These are phyloP conservation scores for Varanus salvator DNA, from an alignment of 2,113 vertebrate genomes.

Conservation along the genomic window DNA sequence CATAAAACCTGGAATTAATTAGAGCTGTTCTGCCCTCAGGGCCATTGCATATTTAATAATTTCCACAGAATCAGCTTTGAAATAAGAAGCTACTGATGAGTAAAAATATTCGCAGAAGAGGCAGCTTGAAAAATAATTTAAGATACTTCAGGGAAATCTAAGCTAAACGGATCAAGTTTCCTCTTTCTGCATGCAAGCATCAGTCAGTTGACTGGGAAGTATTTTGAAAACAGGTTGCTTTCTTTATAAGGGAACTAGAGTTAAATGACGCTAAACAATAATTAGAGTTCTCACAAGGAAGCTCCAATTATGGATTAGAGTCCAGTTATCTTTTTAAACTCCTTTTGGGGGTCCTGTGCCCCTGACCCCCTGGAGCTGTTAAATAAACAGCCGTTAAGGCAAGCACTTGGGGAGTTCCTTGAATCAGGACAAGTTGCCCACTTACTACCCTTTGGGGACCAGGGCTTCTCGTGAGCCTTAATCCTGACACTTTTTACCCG, in stretches of 20 bases:
- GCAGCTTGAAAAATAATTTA: not conserved
- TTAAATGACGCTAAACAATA: not conserved
- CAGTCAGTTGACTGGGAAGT: not conserved
- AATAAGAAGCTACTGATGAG: no score
- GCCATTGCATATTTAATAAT: not conserved
- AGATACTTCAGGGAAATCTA: not conserved
- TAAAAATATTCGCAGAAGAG: not conserved
- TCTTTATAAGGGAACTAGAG: not conserved
- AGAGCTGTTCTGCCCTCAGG: not conserved
- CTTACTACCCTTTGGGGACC: not conserved
- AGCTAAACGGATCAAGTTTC: not conserved
- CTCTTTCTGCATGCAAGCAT: not conserved
- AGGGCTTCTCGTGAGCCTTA: not conserved
- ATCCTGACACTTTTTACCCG: not conserved
- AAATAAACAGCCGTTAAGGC: not conserved
- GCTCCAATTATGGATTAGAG: not conserved
- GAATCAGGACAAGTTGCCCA: not conserved
- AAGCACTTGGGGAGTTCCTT: not conserved
- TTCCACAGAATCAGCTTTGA: not conserved
- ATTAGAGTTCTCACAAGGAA: not conserved
- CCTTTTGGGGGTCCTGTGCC: not conserved
- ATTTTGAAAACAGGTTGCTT: not conserved
- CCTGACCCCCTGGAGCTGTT: not conserved
- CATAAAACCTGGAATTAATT: not conserved
- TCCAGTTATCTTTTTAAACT: not conserved